Base-by-base conservation (phyloP, 2,797 vertebrate genomes). In the Crocodylus rhombifer region DNA sequence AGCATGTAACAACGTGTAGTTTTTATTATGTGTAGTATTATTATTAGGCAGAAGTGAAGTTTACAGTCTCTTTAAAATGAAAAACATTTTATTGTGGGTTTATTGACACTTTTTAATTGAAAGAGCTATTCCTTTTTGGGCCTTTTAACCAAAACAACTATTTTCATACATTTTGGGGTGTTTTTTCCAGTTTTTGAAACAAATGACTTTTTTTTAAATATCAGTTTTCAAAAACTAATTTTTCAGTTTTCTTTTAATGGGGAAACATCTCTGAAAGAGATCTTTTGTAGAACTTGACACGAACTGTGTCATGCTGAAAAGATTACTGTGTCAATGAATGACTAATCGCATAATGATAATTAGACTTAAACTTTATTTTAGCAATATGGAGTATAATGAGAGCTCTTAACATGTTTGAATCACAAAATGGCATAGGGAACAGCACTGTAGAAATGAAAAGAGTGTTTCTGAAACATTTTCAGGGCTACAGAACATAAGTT, bases 271-370 rank as follows among this genome's bases (percentile, higher is more conserved):
- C 42, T 51, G 42, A 51, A 51, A 51, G 10, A 51, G 42, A 51
- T 10, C 42, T 51, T 51, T 51, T 33, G 11, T 36, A 25, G 11
- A 11, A 13, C 12, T 89, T 78, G 25, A 5, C 23, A 33, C 23
- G 25, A 79, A 33, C 62, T 91, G 28, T 81, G 87, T 92, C 71
- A 63, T 86, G 58, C 58, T 92, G 60, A 93, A 67, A 51, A 87
- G 71, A 20, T 73, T 83, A 63, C 18, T 73, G 20, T 77, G 73
- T 21, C 56, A 81, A 7, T 81, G 33, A 87, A 87, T 58, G n/a
- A 18, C 20, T 92, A 14, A 18, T 91, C 91, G 77, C 73, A 14
- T 74, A 87, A 79, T 60, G 18, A 74, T 16, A 42, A 57, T 83
- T 86, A 89, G 85, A 56, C 26, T 55, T 15, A 90, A 42, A 21